These are phyloP conservation scores for Mamestra configurata DNA, from an alignment of 1,140 invertebrate species.

Conservation along the genomic window DNA sequence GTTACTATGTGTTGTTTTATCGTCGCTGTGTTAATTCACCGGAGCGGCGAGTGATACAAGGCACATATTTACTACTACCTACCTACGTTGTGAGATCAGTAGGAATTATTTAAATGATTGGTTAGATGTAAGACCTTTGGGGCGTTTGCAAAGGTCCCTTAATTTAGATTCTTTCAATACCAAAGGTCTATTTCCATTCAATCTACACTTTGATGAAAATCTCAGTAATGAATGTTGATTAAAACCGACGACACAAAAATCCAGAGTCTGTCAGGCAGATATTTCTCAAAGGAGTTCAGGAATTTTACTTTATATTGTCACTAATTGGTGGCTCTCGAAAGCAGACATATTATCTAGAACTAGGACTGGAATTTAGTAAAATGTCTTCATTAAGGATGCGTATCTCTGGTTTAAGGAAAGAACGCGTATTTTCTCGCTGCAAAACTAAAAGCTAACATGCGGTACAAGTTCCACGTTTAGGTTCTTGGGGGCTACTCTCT, in stretches of 20 bases:
- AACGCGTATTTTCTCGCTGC: not conserved
- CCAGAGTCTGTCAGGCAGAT: not conserved
- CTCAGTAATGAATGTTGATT: slow-evolving; percentile 32
- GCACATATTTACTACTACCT: not conserved
- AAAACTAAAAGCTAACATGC: not conserved
- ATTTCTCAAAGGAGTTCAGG: slow-evolving; percentile 9
- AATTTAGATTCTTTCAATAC: not conserved
- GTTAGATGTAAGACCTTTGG: no score
- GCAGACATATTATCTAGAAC: not conserved
- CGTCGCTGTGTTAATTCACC: slow-evolving; percentile 17
- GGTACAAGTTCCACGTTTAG: no score
- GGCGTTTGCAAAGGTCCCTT: no score
- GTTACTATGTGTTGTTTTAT: slow-evolving; percentile 38
- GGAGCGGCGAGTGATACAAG: not conserved
- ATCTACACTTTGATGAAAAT: not conserved
- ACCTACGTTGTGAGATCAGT: not conserved
- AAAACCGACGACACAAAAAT: slow-evolving; percentile 5
- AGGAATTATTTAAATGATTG: no score
- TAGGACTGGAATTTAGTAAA: not conserved
- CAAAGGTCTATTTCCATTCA: not conserved
- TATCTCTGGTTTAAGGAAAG: not conserved
- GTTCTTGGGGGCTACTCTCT: no score
- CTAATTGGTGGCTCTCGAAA: not conserved
- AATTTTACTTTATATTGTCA: slow-evolving; percentile 22
- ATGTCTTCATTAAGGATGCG: not conserved